Percentiles rank a stretch among this genome's conserved stretches.
These are phyloP conservation scores for Heliconius hortense DNA, from an alignment of 2,888 invertebrate genomes.

Conservation along the genomic window DNA sequence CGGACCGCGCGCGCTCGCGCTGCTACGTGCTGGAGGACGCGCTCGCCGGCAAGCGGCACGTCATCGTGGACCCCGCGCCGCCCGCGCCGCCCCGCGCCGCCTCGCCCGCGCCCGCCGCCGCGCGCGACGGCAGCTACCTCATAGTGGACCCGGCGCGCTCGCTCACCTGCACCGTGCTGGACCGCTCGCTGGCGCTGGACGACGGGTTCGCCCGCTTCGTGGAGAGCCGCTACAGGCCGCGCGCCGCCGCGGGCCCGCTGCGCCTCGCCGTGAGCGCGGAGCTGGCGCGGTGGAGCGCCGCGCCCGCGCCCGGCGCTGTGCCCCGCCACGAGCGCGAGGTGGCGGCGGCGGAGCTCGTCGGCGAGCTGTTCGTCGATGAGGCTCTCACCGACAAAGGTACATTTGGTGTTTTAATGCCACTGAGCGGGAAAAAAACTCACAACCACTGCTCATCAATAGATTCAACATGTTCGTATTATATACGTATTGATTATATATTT, in stretches of 20 bases:
- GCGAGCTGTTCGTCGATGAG: constrained; percentile 63
- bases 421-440: no score
- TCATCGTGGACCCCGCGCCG: constrained; percentile 57
- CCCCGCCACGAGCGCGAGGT: constrained; percentile 36
- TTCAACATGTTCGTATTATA: no score
- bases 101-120: constrained; percentile 42
- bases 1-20: constrained; percentile 60
- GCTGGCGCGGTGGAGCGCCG: constrained; percentile 53
- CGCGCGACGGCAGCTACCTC: constrained; percentile 56
- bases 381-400: constrained; percentile 71
- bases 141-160: constrained; percentile 61
- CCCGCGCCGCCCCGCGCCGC: constrained; percentile 29
- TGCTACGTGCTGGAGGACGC: constrained; percentile 67
- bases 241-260: constrained; percentile 31
- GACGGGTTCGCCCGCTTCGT: constrained; percentile 54
- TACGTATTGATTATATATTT: no score
- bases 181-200: constrained; percentile 56
- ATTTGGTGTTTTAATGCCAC: no score
- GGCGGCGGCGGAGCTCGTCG: constrained; percentile 50
- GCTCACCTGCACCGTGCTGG: constrained; percentile 65
- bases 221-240: constrained; percentile 48
- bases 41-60: constrained; percentile 55
- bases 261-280: constrained; percentile 54
- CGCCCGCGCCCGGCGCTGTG: constrained; percentile 38
- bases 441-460: no score